Evolutionary conservation across 2,888 invertebrate genomes (phyloP).

Genomic region (Ceramica pisi): DNA sequence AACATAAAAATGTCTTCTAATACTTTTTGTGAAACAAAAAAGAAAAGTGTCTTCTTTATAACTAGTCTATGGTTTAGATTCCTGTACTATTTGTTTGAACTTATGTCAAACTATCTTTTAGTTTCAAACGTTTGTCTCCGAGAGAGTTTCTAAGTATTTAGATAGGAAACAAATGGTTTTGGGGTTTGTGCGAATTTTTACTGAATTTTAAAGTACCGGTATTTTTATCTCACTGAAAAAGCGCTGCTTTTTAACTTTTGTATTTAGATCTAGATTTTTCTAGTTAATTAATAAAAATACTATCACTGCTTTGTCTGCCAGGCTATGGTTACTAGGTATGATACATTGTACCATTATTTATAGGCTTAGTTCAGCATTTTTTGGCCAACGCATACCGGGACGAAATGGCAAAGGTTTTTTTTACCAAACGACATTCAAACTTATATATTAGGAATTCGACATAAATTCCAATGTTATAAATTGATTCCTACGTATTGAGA

Average conservation of each 20-base stretch:
- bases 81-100: constrained; percentile 26
- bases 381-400: no score
- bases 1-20: constrained; percentile 49
- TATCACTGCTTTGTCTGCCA: background rate
- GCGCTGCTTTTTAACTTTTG: background rate
- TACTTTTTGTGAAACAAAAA: constrained; percentile 49
- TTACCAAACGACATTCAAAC: no score
- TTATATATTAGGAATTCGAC: no score
- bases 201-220: background rate
- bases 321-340: background rate
- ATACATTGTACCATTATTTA: background rate
- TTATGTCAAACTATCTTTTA: constrained; percentile 45
- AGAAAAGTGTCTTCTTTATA: constrained; percentile 48
- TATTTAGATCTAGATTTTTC: no score
- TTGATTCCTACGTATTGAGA: no score
- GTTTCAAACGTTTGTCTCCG: constrained; percentile 44
- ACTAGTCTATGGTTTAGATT: constrained; percentile 50
- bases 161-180: constrained; percentile 64
- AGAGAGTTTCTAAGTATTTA: constrained; percentile 64
- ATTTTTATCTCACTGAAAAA: background rate
- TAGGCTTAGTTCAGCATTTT: background rate
- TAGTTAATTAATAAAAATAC: no score
- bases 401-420: no score
- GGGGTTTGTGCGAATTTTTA: constrained; percentile 49
- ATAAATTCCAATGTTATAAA: no score